phyloP scores from a whole-genome alignment of 2,888 invertebrate species.

The Euzetes globulus region DNA sequence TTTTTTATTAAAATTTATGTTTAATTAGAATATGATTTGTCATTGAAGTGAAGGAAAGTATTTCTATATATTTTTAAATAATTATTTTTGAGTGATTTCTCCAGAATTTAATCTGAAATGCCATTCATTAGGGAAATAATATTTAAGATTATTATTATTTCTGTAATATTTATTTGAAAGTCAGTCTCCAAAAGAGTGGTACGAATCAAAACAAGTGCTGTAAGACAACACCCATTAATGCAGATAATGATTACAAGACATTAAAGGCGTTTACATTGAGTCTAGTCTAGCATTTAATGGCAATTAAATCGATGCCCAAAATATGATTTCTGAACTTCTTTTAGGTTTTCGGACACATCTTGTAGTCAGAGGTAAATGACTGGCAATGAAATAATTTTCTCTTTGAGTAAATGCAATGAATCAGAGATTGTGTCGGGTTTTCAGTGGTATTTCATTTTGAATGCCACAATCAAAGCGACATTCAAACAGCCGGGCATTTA shows the following conservation, averaged over 20 bases:
- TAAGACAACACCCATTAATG: constrained; percentile 5
- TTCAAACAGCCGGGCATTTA: constrained; percentile 3
- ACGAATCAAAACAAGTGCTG: constrained; percentile 12
- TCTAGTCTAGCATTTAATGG: neutral
- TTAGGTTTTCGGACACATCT: neutral
- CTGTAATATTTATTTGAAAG: too few relatives aligned
- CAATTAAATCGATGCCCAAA: neutral
- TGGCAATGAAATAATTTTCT: neutral
- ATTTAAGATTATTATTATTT: too few relatives aligned
- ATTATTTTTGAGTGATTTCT: too few relatives aligned
- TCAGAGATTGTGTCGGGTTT: neutral
- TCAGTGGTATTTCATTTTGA: neutral
- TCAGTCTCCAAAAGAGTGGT: neutral
- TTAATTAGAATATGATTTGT: too few relatives aligned
- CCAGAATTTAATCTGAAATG: too few relatives aligned
- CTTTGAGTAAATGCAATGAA: neutral
- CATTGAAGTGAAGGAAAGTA: too few relatives aligned
- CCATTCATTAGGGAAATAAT: too few relatives aligned
- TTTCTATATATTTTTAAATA: too few relatives aligned
- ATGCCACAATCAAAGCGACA: constrained; percentile 20
- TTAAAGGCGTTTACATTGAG: constrained; percentile 17
- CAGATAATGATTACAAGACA: constrained; percentile 20
- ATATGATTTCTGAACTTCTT: neutral
- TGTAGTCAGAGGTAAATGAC: neutral
- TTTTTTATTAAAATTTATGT: too few relatives aligned